Evolutionary conservation across 1,140 invertebrate species (phyloP), one percentile per base, ranked within the genome.

Genomic region (Procambarus clarkii): DNA sequence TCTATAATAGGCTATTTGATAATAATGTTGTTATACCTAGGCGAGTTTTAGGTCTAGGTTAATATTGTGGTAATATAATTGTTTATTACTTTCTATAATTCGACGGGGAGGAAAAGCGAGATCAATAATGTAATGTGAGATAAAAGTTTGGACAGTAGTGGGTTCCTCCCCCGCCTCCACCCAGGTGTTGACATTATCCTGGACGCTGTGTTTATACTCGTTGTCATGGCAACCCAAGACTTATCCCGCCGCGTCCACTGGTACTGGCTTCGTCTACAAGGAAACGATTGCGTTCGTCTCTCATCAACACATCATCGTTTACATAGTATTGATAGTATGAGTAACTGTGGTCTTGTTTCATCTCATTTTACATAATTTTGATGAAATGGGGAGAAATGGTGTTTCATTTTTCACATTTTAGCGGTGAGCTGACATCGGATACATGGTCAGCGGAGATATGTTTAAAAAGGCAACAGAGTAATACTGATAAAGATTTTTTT

Each of bases 151-250:
- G 45, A n/a, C 48, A 79, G 77, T 54, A 5, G 7, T 48, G 34
- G 7, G 13, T 7, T 44, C 34, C 34, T 24, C 50, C 50, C 50
- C 77, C 15, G 45, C 9, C 21, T 15, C 77, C 77, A 48, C 77
- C 77, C 77, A 13, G 45, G 3, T 79, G 77, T 79, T 79, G 77
- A 79, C 77, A 79, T 79, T 79, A 79, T 79, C 45, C 77, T 9
- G 45, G 11, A 15, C 77, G 77, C 77, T 79, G 77, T 79, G 77
- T 79, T 79, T 79, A 79, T 46, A 79, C 77, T 54, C 77, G 77
- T 79, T 79, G 77, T 54, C 77, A 46, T 79, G 77, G 77, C 48
- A 79, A 79, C 77, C 45, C 21, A 7, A 45, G 3, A 54, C 77
- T 48, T 2, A 3, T 79, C 77, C 77, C 45, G n/a, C 7, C 34